Base-by-base conservation (phyloP, 1,140 invertebrate genomes). In the Atopsyche davidsoni region DNA sequence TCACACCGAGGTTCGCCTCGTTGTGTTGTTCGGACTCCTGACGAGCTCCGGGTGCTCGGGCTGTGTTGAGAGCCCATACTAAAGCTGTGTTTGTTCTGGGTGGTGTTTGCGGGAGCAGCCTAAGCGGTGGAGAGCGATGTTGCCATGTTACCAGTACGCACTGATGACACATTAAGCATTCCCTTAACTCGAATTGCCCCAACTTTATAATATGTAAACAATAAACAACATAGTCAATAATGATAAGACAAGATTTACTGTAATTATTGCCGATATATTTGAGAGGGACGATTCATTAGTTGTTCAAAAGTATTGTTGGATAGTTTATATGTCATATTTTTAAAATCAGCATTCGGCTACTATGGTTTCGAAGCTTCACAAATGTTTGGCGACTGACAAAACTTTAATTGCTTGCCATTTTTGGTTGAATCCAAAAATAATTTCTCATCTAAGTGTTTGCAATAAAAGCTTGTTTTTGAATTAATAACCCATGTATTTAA, bases 91-190 rank as follows among this genome's bases (percentile, higher is more conserved):
- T 53, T 57, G 34, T 57, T 57, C 42, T 57, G 49, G 55, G 55
- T 57, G 55, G 24, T 40, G 55, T 40, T 45, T 14, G 19, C 34
- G 42, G 21, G 18, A 13, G 32, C 55, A 58, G 55, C 55, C 46
- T 58, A 58, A 58, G 55, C 28, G n/a, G n/a, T n/a, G n/a, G n/a
- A n/a, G 32, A 43, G 43, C 46, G 47, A 34, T 43, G 51, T 32
- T 51, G 43, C 18, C 19, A 41, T 36, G 47, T 53, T 38, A 36
- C 51, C 47, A 51, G 47, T 51, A 53, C 11, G 19, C 49, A 55
- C 54, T 52, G 54, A 52, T 49, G 54, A 52, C 42, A 44, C 49
- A 25, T 51, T 34, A 51, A 58, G 51, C 55, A 53, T 58, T 47
- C 51, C 51, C 44, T 46, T 49, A 49, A 48, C 45, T 57, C 42